Base-by-base conservation (phyloP, 2,888 invertebrate species). In the Azorinus chamasolen region DNA sequence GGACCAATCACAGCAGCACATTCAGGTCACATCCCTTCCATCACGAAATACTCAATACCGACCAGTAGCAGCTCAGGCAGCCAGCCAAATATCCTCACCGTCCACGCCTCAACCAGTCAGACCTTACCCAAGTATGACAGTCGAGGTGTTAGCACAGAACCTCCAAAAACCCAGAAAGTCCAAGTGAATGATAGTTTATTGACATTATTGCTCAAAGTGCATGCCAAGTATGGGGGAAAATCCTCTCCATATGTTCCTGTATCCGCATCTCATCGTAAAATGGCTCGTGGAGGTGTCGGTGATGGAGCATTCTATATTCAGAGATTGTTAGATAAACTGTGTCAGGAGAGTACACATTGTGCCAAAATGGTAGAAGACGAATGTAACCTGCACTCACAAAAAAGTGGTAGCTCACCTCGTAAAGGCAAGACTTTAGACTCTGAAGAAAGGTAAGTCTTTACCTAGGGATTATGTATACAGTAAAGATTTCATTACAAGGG, bases 271-370 rank as follows among this genome's bases (percentile, higher is more conserved):
- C 64, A 78, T 16, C 62, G 82, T 43, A 74, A 54, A 10, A 45
- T 66, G 0, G 43, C 65, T 5, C 63, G 76, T 16, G 80, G 83
- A 16, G 93, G 95, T 27, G 94, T 96, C 46, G 98, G 98, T 3
- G 97, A 98, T 93, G 98, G 98, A 0, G 96, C 97, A 0, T 96
- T 95, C 93, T 98, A 97, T 93, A 96, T 98, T 80, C 96, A 96
- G 0, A 95, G 95, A 87, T 94, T 98, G 73, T 94, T 98, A 75
- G 95, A 96, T 62, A 96, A 96, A 54, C 72, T 89, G 43, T 80
- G 83, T 37, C 69, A 71, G 46, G 63, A 76, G 48, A 88, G 83
- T 57, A 59, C 77, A 6, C 85, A 85, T 6, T 87, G 89, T 79
- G 86, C 87, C 2, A 55, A 72, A 20, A 41, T 71, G 87, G 95